Evolutionary conservation across 2,888 invertebrate genomes (phyloP).

Genomic region (Brachypalpus laphriformis): DNA sequence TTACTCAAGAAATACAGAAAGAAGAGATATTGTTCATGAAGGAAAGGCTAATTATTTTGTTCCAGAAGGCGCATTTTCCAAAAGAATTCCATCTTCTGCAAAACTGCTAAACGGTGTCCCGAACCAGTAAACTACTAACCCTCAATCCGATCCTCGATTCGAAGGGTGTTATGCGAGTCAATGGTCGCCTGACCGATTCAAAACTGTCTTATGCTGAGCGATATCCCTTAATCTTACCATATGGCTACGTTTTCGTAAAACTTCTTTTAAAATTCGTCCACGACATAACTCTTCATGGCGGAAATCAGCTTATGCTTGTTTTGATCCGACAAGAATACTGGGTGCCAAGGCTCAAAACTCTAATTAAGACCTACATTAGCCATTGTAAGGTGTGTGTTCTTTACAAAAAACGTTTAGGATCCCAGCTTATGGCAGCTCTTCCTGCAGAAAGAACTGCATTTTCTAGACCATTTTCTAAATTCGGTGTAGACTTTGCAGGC

Average conservation of each 20-base stretch:
- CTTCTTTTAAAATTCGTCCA: slow-evolving; percentile 33
- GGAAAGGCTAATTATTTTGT: neutral
- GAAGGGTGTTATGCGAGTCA: slow-evolving; percentile 5
- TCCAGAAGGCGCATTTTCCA: neutral
- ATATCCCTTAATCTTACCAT: slow-evolving; percentile 39
- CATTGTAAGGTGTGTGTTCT: slow-evolving; percentile 34
- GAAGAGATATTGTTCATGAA: neutral
- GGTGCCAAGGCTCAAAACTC: slow-evolving; percentile 15
- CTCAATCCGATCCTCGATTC: slow-evolving; percentile 43
- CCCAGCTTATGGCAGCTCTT: slow-evolving; percentile 53
- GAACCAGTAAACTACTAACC: neutral
- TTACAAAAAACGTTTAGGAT: slow-evolving; percentile 14
- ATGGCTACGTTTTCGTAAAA: neutral
- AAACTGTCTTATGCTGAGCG: slow-evolving; percentile 14
- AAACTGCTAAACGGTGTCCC: neutral
- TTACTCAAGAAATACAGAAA: neutral
- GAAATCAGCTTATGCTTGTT: slow-evolving; percentile 28
- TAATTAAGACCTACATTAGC: slow-evolving; percentile 15
- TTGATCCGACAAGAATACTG: slow-evolving; percentile 33
- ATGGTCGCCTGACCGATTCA: slow-evolving; percentile 35
- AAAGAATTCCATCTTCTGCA: neutral
- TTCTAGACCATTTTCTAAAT: slow-evolving; percentile 42
- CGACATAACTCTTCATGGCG: slow-evolving; percentile 45
- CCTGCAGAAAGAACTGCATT: slow-evolving; percentile 39
- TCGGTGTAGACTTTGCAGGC: slow-evolving; percentile 57